Conservation (phyloP, 1,140 invertebrate species). For the Diorhabda sublineata region DNA sequence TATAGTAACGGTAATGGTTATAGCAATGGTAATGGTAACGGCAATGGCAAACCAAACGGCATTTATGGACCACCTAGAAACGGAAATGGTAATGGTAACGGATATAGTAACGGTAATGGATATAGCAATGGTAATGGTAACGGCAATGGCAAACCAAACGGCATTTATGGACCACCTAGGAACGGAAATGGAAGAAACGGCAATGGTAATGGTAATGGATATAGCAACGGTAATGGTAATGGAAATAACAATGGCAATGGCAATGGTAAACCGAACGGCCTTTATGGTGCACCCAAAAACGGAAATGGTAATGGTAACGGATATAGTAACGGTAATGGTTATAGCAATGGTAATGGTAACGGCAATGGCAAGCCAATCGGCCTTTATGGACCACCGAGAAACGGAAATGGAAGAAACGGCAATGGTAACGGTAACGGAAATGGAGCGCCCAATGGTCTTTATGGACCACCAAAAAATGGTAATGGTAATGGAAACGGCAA, state of each 20-base stretch:
- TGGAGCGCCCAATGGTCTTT: slow-evolving; percentile 17
- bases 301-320: slow-evolving; percentile 26
- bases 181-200: slow-evolving; percentile 27
- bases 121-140: slow-evolving; percentile 7
- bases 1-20: slow-evolving; percentile 27
- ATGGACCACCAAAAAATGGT: slow-evolving; percentile 19
- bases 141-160: slow-evolving; percentile 32
- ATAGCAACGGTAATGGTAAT: slow-evolving; percentile 27
- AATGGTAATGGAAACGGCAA: slow-evolving; percentile 31
- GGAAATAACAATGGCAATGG: slow-evolving; percentile 27
- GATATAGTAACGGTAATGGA: slow-evolving; percentile 13
- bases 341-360: slow-evolving; percentile 24
- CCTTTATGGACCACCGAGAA: slow-evolving; percentile 29
- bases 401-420: slow-evolving; percentile 33
- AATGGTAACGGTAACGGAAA: slow-evolving; percentile 29
- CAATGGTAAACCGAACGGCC: slow-evolving; percentile 9
- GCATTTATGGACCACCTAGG: background rate
- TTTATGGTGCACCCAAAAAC: slow-evolving; percentile 22
- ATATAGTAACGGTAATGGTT: slow-evolving; percentile 19
- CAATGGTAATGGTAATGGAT: slow-evolving; percentile 19
- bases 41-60: slow-evolving; percentile 10
- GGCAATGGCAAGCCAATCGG: slow-evolving; percentile 27
- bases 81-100: slow-evolving; percentile 23
- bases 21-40: slow-evolving; percentile 17
- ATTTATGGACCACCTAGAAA: slow-evolving; percentile 11